Base-by-base conservation (phyloP, 2,888 invertebrate species). In the Noctua janthe region DNA sequence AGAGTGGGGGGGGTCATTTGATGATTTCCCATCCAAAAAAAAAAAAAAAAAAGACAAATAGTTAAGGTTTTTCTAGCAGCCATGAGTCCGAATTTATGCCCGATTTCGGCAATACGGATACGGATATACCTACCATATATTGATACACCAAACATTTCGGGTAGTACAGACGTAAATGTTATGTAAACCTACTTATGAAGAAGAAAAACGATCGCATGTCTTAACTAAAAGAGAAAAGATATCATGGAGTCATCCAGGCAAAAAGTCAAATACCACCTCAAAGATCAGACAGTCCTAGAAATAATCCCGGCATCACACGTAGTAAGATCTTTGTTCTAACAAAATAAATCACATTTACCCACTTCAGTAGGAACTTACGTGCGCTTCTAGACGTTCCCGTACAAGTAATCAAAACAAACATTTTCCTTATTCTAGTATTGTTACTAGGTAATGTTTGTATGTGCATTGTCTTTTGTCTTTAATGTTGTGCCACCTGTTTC, bases 261-360 rank as follows among this genome's bases (percentile, higher is more conserved):
- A 59, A 75, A 76, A 56, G 43, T 43, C n/a, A 71, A 83, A 74
- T 23, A 72, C 13, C 11, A 62, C 67, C 66, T 73, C 47, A 56
- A 78, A 67, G 59, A 71, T 49, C 51, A 70, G 43, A 70, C 35
- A 73, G n/a, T 80, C 76, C 76, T 66, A 82, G 49, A 67, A 62
- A 76, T 85, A 81, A 80, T 78, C 35, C 49, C 70, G 47, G 51
- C 59, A 66, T 66, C 71, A 78, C 85, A 76, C 76, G 70, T 71
- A 71, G 17, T 35, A 20, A 67, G 71, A 89, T 83, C 79, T 81
- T 81, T 76, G 82, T 86, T 79, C 81, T 73, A 84, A 87, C 86
- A 88, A 90, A 88, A 91, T 90, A 91, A 92, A 92, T 92, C 90
- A 90, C 89, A 90, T 91, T 90, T 89, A 84, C 87, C 84, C 86